Base-by-base conservation (phyloP, 2,113 vertebrate genomes). In the Catharus bicknelli region DNA sequence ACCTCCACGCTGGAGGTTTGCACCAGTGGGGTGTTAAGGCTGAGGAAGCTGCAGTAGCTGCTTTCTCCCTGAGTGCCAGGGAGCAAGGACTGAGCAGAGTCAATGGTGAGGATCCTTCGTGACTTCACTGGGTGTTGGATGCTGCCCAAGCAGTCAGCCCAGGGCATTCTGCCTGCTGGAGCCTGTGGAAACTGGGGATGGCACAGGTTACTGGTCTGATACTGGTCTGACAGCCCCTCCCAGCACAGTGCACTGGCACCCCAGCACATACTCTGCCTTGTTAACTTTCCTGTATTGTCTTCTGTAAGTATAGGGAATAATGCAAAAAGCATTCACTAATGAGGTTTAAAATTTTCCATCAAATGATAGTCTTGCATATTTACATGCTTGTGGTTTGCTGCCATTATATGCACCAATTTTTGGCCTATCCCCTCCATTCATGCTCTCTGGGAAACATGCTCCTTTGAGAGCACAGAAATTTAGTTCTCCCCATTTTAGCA, bases 311-410 rank as follows among this genome's bases (percentile, higher is more conserved):
- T 6, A 55, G 34, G 57, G 58, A 95, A 20, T 73, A 87, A 90
- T 36, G 74, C 21, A 92, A 87, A 94, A 96, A 93, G 8, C 62
- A 88, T 83, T 90, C 91, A 51, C 75, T 94, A 83, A 88, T 30
- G 78, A 93, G 82, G 85, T 63, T 93, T 91, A 80, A 90, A 73
- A 69, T 90, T 92, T 95, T 75, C 78, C 51, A 88, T 90, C 45
- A 83, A 55, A 76, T 70, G 47, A 73, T 80, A 4, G 2, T 68
- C 61, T 94, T 74, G 13, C 38, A 45, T 76, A 87, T 92, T 95
- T 87, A 70, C 38, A 63, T 91, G 78, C 43, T 89, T 91, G 89
- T 83, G 55, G 87, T 90, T 94, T 92, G 51, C 91, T 94, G 77
- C 77, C 77, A 77, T 92, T 91, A 73, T 69, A n/a, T 51, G 70